Evolutionary conservation across 2,888 invertebrate genomes (phyloP).

Genomic region (Xestia ashworthii): DNA sequence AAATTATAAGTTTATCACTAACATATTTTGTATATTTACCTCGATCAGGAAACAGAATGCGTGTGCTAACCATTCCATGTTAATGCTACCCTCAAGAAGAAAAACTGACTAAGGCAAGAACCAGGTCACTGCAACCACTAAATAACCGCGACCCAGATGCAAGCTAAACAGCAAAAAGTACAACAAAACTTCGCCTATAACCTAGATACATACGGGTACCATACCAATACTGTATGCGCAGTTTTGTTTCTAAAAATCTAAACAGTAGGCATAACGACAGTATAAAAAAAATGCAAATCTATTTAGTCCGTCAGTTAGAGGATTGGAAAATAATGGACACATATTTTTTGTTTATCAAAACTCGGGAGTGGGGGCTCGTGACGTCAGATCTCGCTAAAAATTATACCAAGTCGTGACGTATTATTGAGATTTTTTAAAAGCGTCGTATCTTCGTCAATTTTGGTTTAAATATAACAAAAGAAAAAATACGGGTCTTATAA

Average conservation of each 20-base stretch:
- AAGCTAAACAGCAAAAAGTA: conserved; percentile 21
- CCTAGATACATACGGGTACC: conserved; percentile 32
- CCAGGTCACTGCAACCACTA: conserved; percentile 22
- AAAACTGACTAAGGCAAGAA: neutral
- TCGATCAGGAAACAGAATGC: neutral
- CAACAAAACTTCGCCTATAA: conserved; percentile 38
- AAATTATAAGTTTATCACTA: too few species aligned
- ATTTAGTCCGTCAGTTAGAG: too few species aligned
- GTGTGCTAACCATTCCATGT: neutral
- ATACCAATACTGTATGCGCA: neutral
- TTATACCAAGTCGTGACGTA: too few species aligned
- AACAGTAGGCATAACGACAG: neutral
- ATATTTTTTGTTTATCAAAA: too few species aligned
- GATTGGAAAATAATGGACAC: too few species aligned
- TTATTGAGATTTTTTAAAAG: too few species aligned
- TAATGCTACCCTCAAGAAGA: neutral
- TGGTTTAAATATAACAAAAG: too few species aligned
- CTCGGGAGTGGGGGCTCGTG: too few species aligned
- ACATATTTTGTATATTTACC: too few species aligned
- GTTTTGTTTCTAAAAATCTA: neutral
- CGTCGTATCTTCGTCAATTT: too few species aligned
- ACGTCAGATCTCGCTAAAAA: too few species aligned
- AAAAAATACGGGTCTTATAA: too few species aligned
- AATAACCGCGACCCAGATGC: conserved; percentile 44
- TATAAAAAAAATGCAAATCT: neutral